phyloP scores from a whole-genome alignment of 1,140 invertebrate genomes.

The Zaprionus lachaisei region DNA sequence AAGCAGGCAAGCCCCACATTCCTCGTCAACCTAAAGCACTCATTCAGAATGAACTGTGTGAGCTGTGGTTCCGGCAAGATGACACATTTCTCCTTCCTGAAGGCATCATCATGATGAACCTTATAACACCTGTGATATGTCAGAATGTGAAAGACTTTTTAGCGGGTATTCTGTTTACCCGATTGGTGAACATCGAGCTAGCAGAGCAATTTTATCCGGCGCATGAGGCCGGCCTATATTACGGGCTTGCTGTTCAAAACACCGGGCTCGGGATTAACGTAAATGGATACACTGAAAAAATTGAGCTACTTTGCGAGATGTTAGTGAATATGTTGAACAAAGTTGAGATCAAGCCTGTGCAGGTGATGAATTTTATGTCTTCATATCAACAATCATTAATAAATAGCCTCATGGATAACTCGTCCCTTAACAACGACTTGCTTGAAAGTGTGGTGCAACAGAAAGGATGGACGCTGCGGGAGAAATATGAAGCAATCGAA shows the following conservation, averaged over 20 bases:
- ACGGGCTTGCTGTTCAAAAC: slow-evolving; percentile 86
- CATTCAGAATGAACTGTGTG: slow-evolving; percentile 86
- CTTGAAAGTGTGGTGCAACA: slow-evolving; percentile 86
- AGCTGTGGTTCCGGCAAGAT: slow-evolving; percentile 95
- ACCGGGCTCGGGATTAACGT: slow-evolving; percentile 90
- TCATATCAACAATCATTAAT: slow-evolving; percentile 88
- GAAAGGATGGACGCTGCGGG: slow-evolving; percentile 37
- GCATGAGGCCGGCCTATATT: slow-evolving; percentile 89
- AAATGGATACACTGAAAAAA: slow-evolving; percentile 80
- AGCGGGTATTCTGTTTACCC: slow-evolving; percentile 87
- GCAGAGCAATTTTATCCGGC: slow-evolving; percentile 92
- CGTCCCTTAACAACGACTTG: slow-evolving; percentile 88
- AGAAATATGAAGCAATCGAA: slow-evolving; percentile 54
- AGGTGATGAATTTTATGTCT: slow-evolving; percentile 88
- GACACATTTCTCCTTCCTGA: slow-evolving; percentile 93
- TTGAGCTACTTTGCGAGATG: slow-evolving; percentile 87
- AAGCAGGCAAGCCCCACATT: slow-evolving; percentile 47
- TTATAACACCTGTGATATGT: slow-evolving; percentile 88
- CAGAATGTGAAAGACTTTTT: slow-evolving; percentile 87
- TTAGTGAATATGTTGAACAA: slow-evolving; percentile 87
- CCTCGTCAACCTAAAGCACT: slow-evolving; percentile 84
- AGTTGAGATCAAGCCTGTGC: slow-evolving; percentile 85
- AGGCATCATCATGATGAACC: slow-evolving; percentile 90
- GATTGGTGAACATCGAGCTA: slow-evolving; percentile 86
- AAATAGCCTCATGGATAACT: slow-evolving; percentile 89